phyloP scores from a whole-genome alignment of 2,888 invertebrate genomes.

The Elegia similella region DNA sequence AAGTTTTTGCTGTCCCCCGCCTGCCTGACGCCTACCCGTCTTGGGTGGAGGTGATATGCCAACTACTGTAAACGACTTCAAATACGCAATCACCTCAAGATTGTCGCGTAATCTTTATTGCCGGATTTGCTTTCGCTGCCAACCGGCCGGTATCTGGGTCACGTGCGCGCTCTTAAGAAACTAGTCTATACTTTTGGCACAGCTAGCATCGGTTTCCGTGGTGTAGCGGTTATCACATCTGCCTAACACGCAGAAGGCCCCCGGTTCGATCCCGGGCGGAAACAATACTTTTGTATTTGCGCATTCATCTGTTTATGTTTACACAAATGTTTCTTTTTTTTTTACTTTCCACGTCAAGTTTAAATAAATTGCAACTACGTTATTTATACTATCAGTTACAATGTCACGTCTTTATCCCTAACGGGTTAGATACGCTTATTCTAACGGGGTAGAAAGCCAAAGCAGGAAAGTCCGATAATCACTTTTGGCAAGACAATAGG shows the following conservation, averaged over 20 bases:
- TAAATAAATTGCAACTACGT: background rate
- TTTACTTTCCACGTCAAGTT: background rate
- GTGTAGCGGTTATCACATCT: constrained; percentile 96
- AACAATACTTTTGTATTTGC: constrained; percentile 70
- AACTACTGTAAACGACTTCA: background rate
- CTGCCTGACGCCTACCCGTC: too few species aligned
- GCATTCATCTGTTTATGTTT: background rate
- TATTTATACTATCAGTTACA: too few species aligned
- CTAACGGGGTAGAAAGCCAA: too few species aligned
- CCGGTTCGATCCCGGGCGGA: constrained; percentile 95
- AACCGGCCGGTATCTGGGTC: background rate
- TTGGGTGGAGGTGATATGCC: too few species aligned
- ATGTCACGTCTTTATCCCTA: too few species aligned
- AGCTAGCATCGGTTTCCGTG: constrained; percentile 83
- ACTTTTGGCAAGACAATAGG: too few species aligned
- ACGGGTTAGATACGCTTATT: too few species aligned
- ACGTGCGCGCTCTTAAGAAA: background rate
- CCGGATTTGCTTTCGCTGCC: background rate
- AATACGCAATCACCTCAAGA: background rate
- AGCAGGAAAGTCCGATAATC: too few species aligned
- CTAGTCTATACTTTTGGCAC: background rate
- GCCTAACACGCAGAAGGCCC: constrained; percentile 96
- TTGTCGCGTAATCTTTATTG: background rate
- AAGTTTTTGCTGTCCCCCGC: too few species aligned
- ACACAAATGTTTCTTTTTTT: background rate